Percentiles rank a stretch among this genome's conserved stretches.
Evolutionary conservation across 2,888 invertebrate genomes (phyloP).

Genomic region (Drosophila rubida): DNA sequence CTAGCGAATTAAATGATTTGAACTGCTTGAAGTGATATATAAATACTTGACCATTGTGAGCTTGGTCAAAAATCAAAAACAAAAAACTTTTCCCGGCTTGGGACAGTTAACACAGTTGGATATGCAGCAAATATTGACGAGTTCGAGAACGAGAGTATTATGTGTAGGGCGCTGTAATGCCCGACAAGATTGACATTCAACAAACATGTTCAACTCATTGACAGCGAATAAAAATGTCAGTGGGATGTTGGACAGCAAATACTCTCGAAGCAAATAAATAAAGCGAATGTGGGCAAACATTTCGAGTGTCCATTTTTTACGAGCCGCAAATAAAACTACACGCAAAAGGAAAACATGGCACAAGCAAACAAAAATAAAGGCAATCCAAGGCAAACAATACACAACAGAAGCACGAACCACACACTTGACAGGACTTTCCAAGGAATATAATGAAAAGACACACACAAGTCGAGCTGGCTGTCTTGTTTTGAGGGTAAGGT

Average conservation of each 20-base stretch:
- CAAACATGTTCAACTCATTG: conserved; percentile 79
- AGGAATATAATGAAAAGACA: conserved; percentile 64
- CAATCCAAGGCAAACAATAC: conserved; percentile 43
- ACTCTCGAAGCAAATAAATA: conserved; percentile 62
- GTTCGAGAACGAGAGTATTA: background rate
- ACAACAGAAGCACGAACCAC: conserved; percentile 42
- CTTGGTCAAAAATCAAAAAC: conserved; percentile 8
- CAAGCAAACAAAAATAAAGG: conserved; percentile 59
- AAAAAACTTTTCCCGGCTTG: conserved; percentile 3
- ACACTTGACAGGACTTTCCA: conserved; percentile 66
- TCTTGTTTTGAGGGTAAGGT: conserved; percentile 9
- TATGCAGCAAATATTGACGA: background rate
- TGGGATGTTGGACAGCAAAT: conserved; percentile 49
- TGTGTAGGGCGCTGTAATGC: conserved; percentile 29
- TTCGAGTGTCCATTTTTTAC: conserved; percentile 74
- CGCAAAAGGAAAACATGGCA: conserved; percentile 57
- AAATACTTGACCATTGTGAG: conserved; percentile 31
- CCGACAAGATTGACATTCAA: conserved; percentile 43
- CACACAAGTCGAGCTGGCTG: conserved; percentile 15
- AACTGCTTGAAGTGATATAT: conserved; percentile 29
- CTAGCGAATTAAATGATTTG: conserved; percentile 8
- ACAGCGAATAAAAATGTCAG: conserved; percentile 83
- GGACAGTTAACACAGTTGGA: too few species aligned
- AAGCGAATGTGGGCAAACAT: conserved; percentile 63
- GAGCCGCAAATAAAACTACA: conserved; percentile 70